These are phyloP conservation scores for Melangyna quadrimaculata DNA, from an alignment of 2,888 invertebrate species.

Conservation along the genomic window DNA sequence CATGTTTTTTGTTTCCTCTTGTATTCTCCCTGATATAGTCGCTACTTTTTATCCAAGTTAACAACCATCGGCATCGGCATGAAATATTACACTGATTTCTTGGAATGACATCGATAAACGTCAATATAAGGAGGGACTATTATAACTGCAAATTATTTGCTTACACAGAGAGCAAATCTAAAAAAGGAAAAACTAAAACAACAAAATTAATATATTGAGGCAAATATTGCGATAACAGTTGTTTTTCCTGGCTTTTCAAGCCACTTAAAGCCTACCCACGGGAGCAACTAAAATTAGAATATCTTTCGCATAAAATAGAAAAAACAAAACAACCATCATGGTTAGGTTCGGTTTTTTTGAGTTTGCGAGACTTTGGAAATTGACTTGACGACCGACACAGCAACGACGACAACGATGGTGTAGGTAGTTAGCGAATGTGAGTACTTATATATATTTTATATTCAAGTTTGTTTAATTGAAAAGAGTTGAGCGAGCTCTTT, in stretches of 20 bases:
- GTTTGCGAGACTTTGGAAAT: not conserved
- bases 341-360: constrained; percentile 36
- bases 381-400: not conserved
- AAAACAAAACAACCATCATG: not conserved
- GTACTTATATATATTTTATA: not conserved
- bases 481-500: constrained; percentile 4
- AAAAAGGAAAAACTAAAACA: not conserved
- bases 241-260: constrained; percentile 69
- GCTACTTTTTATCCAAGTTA: constrained; percentile 4
- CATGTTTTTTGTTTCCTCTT: constrained; percentile 38
- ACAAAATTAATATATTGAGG: not conserved
- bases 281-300: constrained; percentile 71
- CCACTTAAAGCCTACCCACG: constrained; percentile 72
- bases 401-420: not conserved
- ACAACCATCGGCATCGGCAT: constrained; percentile 34
- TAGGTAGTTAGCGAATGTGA: constrained; percentile 1
- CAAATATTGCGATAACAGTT: constrained; percentile 65
- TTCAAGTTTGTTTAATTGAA: constrained; percentile 39
- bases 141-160: constrained; percentile 50
- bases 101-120: constrained; percentile 65
- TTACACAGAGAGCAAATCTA: constrained; percentile 1
- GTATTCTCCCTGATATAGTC: not conserved
- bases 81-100: constrained; percentile 64
- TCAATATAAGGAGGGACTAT: not conserved
- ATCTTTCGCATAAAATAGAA: constrained; percentile 54